Evolutionary conservation across 2,113 vertebrate species (phyloP), one percentile per base, ranked within the genome.

Genomic region (Rhea pennata): DNA sequence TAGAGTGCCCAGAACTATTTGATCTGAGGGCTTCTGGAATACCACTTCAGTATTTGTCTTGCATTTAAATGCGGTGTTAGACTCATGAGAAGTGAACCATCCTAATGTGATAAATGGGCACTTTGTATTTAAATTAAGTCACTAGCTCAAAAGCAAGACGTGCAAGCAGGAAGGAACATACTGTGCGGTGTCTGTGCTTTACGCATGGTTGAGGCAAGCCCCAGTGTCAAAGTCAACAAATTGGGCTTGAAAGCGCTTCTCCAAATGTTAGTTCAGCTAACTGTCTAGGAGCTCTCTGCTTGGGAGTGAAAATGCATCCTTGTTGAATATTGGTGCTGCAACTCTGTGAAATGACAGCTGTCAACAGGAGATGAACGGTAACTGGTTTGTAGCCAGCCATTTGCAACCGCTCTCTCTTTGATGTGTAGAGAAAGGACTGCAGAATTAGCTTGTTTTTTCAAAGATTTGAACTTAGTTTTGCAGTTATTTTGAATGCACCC

Each of bases 1-100:
- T 78, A 48, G 15, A 62, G 15, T 10, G 12, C 20, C 58, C 3
- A 0, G 15, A 73, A 50, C 31, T 10, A 2, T 19, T 36, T 23
- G 19, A 24, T 26, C 23, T 21, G 39, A 17, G 1, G 0, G n/a
- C 26, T 86, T 72, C 46, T 27, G 31, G 20, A 24, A 0, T 2
- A 0, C 7, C 0, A 2, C 26, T 15, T 6, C 5, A 0, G 44
- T 0, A 2, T 24, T 26, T 36, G 13, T 21, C 39, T 82, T 22
- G 17, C 19, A 2, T 59, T 33, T 7, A 33, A 29, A 31, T 4
- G 29, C 0, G 7, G 77, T n/a, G 5, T 11, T 29, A 7, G 64
- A 42, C 8, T 29, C 11, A 0, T 3, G 54, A 54, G 50, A 10
- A 9, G 5, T 10, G 48, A 51, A 10, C 24, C 4, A 48, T 26